phyloP scores from a whole-genome alignment of 2,113 vertebrate species.

The Pelodiscus sinensis region DNA sequence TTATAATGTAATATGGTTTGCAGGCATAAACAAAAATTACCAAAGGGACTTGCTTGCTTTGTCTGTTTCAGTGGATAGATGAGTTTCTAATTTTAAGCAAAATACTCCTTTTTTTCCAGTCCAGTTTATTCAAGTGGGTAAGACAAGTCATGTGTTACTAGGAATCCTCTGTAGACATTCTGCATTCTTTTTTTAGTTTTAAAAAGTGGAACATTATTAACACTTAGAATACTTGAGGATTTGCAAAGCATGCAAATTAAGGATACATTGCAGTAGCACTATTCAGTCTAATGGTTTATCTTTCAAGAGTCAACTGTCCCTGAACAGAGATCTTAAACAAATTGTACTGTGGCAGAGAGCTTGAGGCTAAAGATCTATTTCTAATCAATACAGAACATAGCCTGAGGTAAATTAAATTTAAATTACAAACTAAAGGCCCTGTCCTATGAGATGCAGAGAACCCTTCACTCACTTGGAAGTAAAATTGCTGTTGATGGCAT shows the following conservation, averaged over 20 bases:
- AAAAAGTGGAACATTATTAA: conserved; percentile 47
- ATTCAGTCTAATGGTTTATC: conserved; percentile 12
- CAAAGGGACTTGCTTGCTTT: conserved; percentile 51
- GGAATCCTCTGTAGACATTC: conserved; percentile 42
- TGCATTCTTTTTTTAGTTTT: conserved; percentile 57
- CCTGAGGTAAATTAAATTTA: conserved; percentile 49
- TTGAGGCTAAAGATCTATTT: conserved; percentile 31
- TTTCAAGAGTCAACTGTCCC: conserved; percentile 14
- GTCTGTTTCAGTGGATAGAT: conserved; percentile 64
- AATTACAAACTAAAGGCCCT: conserved; percentile 36
- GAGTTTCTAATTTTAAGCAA: conserved; percentile 46
- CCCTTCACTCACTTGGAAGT: conserved; percentile 2
- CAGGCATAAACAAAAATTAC: conserved; percentile 45
- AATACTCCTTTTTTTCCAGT: conserved; percentile 42
- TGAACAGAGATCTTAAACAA: conserved; percentile 25
- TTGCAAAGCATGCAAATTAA: conserved; percentile 22
- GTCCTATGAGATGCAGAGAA: background rate
- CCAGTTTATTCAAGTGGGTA: conserved; percentile 19
- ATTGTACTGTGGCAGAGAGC: conserved; percentile 7
- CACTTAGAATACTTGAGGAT: conserved; percentile 32
- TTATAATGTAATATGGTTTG: conserved; percentile 45
- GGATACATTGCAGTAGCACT: conserved; percentile 32
- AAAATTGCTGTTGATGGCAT: background rate
- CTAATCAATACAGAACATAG: conserved; percentile 42
- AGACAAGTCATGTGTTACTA: conserved; percentile 56